Conservation (phyloP, 2,888 invertebrate genomes). For the Chromoteleia sp. region DNA sequence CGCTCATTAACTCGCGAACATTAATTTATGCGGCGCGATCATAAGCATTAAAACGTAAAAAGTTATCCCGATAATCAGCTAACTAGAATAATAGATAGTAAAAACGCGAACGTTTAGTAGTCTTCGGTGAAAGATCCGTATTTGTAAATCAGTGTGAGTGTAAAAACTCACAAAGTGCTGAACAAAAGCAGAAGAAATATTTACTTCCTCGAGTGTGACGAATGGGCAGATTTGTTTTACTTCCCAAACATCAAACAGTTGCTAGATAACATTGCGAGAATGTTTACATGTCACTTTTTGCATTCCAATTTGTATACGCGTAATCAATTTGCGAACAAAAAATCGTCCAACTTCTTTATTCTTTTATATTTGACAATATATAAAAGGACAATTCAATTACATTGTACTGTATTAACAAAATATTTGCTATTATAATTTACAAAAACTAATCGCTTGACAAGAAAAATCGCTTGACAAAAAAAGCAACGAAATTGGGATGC, state of each 20-base stretch:
- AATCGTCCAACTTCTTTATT: neutral
- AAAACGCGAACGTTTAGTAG: constrained; percentile 55
- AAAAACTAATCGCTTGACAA: no score
- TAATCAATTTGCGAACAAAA: neutral
- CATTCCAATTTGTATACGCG: neutral
- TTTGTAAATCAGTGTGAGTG: constrained; percentile 31
- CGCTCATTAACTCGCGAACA: constrained; percentile 26
- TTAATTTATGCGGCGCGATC: constrained; percentile 58
- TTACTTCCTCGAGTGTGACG: constrained; percentile 56
- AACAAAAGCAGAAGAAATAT: constrained; percentile 56
- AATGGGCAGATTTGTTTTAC: constrained; percentile 38
- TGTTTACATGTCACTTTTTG: constrained; percentile 10
- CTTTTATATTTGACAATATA: no score
- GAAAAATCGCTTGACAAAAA: no score
- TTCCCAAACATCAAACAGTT: constrained; percentile 19
- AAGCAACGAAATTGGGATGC: no score
- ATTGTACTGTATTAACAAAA: no score
- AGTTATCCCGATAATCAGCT: constrained; percentile 51
- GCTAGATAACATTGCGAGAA: neutral
- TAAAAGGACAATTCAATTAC: no score
- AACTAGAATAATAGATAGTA: constrained; percentile 49
- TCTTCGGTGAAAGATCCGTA: constrained; percentile 59
- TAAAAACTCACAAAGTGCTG: constrained; percentile 45
- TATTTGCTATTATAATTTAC: no score
- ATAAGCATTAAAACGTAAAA: constrained; percentile 48